Conservation (phyloP, 2,888 invertebrate genomes). For the Allygus modestus region DNA sequence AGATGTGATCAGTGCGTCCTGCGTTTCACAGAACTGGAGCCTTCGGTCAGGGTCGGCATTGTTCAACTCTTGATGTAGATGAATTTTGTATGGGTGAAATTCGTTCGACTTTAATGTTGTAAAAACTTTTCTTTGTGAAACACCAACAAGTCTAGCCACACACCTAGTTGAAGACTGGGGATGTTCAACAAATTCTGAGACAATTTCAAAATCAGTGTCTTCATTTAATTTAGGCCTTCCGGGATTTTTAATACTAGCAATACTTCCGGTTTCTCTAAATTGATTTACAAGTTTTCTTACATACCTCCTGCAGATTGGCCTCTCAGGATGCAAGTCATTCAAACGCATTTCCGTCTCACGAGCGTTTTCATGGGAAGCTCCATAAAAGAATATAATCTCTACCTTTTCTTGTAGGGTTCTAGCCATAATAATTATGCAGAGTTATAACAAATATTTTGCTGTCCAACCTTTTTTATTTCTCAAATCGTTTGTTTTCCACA, state of each 20-base stretch:
- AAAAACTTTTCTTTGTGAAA: constrained; percentile 24
- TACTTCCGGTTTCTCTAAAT: neutral
- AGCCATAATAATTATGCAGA: neutral
- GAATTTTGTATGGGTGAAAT: constrained; percentile 24
- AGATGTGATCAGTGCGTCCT: neutral
- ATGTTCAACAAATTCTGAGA: neutral
- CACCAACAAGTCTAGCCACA: constrained; percentile 4
- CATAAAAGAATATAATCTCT: neutral
- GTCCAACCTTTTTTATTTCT: too few relatives aligned
- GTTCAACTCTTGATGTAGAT: constrained; percentile 14
- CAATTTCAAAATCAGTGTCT: constrained; percentile 15
- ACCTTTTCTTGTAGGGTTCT: neutral
- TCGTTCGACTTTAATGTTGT: constrained; percentile 1
- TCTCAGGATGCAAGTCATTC: constrained; percentile 1
- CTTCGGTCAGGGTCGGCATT: neutral
- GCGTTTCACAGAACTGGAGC: constrained; percentile 15
- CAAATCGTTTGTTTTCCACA: too few relatives aligned
- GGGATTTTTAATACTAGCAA: neutral
- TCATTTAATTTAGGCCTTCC: neutral
- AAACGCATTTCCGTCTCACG: constrained; percentile 3
- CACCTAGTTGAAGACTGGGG: constrained; percentile 14
- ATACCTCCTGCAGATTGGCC: constrained; percentile 6
- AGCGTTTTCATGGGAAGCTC: neutral
- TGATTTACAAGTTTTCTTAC: neutral
- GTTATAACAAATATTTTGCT: neutral